Evolutionary conservation across 2,113 vertebrate species (phyloP).

Genomic region (Picathartes gymnocephalus): DNA sequence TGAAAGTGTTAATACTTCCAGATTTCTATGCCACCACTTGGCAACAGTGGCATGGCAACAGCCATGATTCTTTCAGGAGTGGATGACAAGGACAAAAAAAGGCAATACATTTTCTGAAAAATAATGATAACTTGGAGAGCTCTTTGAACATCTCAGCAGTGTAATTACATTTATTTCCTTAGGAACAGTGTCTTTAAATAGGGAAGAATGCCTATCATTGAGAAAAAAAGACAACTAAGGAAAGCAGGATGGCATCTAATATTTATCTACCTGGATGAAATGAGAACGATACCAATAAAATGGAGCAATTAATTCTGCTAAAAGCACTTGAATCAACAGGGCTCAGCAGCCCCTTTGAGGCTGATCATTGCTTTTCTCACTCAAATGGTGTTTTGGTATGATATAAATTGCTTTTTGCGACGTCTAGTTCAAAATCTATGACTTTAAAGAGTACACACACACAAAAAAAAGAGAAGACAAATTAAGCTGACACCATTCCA

Average conservation of each 20-base stretch:
- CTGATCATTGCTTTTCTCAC: neutral
- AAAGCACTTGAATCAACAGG: constrained; percentile 14
- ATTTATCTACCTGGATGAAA: constrained; percentile 33
- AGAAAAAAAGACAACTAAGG: neutral
- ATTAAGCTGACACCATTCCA: neutral
- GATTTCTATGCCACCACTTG: constrained; percentile 24
- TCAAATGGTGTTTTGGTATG: neutral
- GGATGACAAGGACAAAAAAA: constrained; percentile 46
- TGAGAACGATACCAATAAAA: neutral
- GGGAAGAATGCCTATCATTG: constrained; percentile 5
- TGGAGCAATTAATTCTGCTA: neutral
- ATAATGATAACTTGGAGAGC: constrained; percentile 46
- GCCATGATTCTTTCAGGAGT: constrained; percentile 7
- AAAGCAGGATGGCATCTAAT: constrained; percentile 4
- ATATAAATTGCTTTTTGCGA: neutral
- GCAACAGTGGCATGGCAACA: constrained; percentile 55
- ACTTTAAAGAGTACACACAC: neutral
- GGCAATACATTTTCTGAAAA: constrained; percentile 32
- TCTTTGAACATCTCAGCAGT: constrained; percentile 19
- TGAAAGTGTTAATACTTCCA: constrained; percentile 41
- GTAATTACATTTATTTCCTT: constrained; percentile 55
- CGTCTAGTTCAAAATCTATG: neutral
- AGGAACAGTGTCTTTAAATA: constrained; percentile 44
- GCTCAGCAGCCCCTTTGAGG: neutral
- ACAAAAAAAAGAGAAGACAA: neutral